Base-by-base conservation (phyloP, 2,113 vertebrate species). In the Microcebus griseorufus region DNA sequence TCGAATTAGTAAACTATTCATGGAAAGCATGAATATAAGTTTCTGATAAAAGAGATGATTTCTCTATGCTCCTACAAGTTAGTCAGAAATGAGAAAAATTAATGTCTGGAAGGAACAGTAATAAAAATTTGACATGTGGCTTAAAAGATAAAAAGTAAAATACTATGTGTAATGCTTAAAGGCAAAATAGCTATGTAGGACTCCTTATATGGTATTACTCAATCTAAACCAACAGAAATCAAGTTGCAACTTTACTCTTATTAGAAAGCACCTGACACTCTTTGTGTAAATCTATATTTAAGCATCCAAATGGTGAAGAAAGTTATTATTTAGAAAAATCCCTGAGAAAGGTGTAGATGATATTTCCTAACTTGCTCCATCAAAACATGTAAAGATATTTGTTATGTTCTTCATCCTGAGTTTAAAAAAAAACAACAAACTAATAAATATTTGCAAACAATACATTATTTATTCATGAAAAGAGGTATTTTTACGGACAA, bases 101-200 rank as follows among this genome's bases (percentile, higher is more conserved):
- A 45, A 11, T 64, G 58, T 87, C 69, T 96, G 27, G 6, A 94
- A 94, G 94, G 45, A 81, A 82, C 0, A 13, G 2, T 48, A 51
- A 48, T 78, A 78, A 69, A 79, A 55, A 23, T 45, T 34, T 90
- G 76, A 34, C 78, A 88, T 9, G 25, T 13, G 12, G 34, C n/a
- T 13, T 84, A 37, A 94, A 84, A 94, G 25, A 76, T 70, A 45
- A 81, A 93, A 93, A 88, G 16, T 64, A 64, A 92, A 88, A 53
- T 23, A 20, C 9, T 9, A 34, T 17, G 3, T 9, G 5, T 73
- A 62, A 81, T 37, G 23, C 13, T 96, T 78, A 67, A 85, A 45
- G 53, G 25, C 76, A 76, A 84, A 94, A 62, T 27, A 67, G 20
- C 23, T 32, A 20, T 0, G 32, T 3, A 7, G 25, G 82, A 58